phyloP scores from a whole-genome alignment of 92 coral and sea anemone species.

The Zoanthus sansibaricus region DNA sequence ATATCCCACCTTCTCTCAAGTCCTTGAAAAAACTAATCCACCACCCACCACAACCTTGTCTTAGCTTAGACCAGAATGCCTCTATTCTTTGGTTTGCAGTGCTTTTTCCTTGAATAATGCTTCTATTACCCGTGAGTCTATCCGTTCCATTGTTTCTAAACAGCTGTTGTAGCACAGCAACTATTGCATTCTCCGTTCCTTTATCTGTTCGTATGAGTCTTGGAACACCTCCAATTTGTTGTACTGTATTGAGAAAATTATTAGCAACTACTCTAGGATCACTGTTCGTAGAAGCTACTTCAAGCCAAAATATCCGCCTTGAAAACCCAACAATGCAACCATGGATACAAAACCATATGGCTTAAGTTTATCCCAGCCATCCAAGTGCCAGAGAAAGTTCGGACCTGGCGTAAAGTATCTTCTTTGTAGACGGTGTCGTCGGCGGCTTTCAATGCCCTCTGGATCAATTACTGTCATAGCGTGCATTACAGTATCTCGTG shows the following conservation, averaged over 20 bases:
- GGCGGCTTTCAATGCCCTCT: conserved; percentile 51
- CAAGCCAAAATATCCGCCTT: conserved; percentile 62
- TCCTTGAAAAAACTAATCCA: conserved; percentile 70
- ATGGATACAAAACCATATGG: conserved; percentile 53
- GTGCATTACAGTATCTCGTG: conserved; percentile 55
- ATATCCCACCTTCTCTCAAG: conserved; percentile 51
- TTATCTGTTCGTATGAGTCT: background rate
- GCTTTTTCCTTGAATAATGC: conserved; percentile 60
- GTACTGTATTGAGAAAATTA: conserved; percentile 33
- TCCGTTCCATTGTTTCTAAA: conserved; percentile 53
- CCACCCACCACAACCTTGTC: conserved; percentile 65
- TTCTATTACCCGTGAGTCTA: conserved; percentile 24
- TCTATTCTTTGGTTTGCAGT: conserved; percentile 68
- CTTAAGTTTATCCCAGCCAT: conserved; percentile 58
- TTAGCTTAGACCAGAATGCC: conserved; percentile 27
- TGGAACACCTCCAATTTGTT: conserved; percentile 51
- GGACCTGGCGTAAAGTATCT: conserved; percentile 57
- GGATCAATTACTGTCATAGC: conserved; percentile 65
- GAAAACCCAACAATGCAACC: conserved; percentile 61
- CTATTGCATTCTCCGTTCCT: background rate
- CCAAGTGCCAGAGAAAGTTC: conserved; percentile 62
- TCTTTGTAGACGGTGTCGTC: conserved; percentile 45
- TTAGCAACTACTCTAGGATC: conserved; percentile 49
- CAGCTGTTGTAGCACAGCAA: conserved; percentile 51
- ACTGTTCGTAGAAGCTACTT: conserved; percentile 49